These are phyloP conservation scores for Hypsopygia costalis DNA, from an alignment of 2,888 invertebrate genomes.

Conservation along the genomic window DNA sequence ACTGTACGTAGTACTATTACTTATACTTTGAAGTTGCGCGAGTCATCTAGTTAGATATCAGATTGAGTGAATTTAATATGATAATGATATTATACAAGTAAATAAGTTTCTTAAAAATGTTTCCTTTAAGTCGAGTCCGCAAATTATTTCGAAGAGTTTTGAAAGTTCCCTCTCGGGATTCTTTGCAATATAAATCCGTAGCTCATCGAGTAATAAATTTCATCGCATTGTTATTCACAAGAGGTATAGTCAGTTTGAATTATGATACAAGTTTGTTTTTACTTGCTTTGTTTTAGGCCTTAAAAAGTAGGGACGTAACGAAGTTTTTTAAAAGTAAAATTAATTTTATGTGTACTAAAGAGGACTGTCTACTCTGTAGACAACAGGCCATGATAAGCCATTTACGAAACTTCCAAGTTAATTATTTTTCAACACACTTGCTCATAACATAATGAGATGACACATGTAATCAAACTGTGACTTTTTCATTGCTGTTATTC, in stretches of 20 bases:
- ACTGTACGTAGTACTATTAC: too few species aligned
- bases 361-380: too few species aligned
- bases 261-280: constrained; percentile 51
- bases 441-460: too few species aligned
- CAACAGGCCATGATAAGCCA: constrained; percentile 28
- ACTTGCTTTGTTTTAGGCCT: constrained; percentile 25
- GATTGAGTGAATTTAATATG: too few species aligned
- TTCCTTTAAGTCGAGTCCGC: constrained; percentile 21
- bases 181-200: constrained; percentile 39
- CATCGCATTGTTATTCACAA: constrained; percentile 47
- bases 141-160: constrained; percentile 37
- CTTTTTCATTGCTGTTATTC: too few species aligned
- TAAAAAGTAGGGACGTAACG: constrained; percentile 13
- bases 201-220: constrained; percentile 49
- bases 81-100: too few species aligned
- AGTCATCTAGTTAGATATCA: too few species aligned
- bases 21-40: too few species aligned
- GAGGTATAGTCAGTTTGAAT: constrained; percentile 37
- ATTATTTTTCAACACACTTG: too few species aligned
- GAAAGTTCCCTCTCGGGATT: constrained; percentile 32
- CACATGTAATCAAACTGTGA: too few species aligned
- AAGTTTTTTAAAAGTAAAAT: constrained; percentile 8
- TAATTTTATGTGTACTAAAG: too few species aligned
- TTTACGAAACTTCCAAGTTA: constrained; percentile 34
- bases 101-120: constrained; percentile 15